These are phyloP conservation scores for Gouania willdenowi DNA, from an alignment of 2,797 vertebrate species.

Conservation along the genomic window DNA sequence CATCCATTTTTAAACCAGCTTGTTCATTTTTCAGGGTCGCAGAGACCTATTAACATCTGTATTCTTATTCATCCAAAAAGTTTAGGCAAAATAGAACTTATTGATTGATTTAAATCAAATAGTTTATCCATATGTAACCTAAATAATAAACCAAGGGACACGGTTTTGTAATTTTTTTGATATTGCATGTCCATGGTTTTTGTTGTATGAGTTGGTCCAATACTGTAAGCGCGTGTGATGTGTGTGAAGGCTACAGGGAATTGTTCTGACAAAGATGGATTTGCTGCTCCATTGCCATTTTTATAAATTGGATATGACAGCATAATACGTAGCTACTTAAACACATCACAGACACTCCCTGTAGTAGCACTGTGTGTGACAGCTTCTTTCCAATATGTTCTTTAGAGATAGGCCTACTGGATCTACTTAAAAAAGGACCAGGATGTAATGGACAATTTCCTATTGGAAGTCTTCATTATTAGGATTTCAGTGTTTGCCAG, in stretches of 20 bases:
- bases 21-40: too few relatives aligned
- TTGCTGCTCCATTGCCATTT: slow-evolving; percentile 41
- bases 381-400: slow-evolving; percentile 50
- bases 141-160: too few relatives aligned
- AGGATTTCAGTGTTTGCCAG: slow-evolving; percentile 30
- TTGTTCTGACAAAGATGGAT: slow-evolving; percentile 51
- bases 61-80: too few relatives aligned
- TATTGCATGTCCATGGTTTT: slow-evolving; percentile 2
- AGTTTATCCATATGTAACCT: too few relatives aligned
- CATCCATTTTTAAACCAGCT: too few relatives aligned
- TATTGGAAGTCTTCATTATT: slow-evolving; percentile 54
- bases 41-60: too few relatives aligned
- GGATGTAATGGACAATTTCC: slow-evolving; percentile 46
- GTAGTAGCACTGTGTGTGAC: slow-evolving; percentile 37
- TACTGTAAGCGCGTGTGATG: slow-evolving; percentile 14
- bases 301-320: slow-evolving; percentile 52
- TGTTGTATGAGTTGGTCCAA: slow-evolving; percentile 1
- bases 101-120: too few relatives aligned
- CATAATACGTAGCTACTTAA: slow-evolving; percentile 49
- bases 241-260: slow-evolving; percentile 42
- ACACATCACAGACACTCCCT: slow-evolving; percentile 42
- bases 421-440: slow-evolving; percentile 37
- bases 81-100: too few relatives aligned
- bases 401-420: slow-evolving; percentile 49
- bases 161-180: slow-evolving; percentile 13